Conservation (phyloP, 2,888 invertebrate genomes). For the Melinaea marsaeus region DNA sequence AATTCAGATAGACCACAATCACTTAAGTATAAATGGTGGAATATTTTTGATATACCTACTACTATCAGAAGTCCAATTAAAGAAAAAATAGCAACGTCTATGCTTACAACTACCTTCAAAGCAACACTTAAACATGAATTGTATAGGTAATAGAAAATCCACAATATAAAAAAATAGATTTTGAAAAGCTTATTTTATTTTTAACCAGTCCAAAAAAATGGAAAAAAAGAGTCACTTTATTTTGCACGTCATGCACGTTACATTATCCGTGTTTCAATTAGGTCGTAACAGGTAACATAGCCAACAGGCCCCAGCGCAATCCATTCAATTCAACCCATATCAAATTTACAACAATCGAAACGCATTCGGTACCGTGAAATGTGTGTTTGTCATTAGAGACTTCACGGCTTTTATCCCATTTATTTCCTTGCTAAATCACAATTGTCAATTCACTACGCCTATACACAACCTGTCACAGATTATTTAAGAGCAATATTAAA, state of each 20-base stretch:
- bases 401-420: slow-evolving; percentile 71
- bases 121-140: no score
- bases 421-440: slow-evolving; percentile 71
- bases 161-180: no score
- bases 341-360: slow-evolving; percentile 59
- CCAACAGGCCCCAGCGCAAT: slow-evolving; percentile 24
- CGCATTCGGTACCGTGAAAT: slow-evolving; percentile 65
- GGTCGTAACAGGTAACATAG: slow-evolving; percentile 9
- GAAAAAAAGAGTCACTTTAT: not conserved
- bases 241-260: slow-evolving; percentile 3
- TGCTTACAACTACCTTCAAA: no score
- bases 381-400: slow-evolving; percentile 69
- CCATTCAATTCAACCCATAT: slow-evolving; percentile 46
- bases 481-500: slow-evolving; percentile 30
- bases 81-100: no score
- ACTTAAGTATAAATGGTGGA: no score
- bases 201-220: not conserved
- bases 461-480: slow-evolving; percentile 50
- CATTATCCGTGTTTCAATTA: slow-evolving; percentile 14
- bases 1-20: no score
- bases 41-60: no score
- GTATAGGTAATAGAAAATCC: no score
- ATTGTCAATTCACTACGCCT: slow-evolving; percentile 69
- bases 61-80: no score
- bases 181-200: no score